These are phyloP conservation scores for Periphyllus acericola DNA, from an alignment of 2,888 invertebrate genomes.

Conservation along the genomic window DNA sequence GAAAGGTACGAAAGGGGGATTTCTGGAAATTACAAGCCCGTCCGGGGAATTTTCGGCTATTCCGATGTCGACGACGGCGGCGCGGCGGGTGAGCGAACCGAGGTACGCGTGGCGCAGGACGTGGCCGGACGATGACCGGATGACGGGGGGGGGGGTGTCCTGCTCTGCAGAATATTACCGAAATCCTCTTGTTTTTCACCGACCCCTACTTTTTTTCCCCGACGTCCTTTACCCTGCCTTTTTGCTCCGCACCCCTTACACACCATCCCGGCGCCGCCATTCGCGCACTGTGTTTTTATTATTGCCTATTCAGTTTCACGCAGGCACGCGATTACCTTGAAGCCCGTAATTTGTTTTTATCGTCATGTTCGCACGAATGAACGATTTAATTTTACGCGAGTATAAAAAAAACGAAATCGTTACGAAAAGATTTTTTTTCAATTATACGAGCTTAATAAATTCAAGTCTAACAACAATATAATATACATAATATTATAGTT, in stretches of 20 bases:
- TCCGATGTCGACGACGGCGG: neutral
- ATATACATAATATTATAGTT: neutral
- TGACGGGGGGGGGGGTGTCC: constrained; percentile 6
- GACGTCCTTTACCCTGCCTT: neutral
- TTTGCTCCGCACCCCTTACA: neutral
- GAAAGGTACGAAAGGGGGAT: constrained; percentile 60
- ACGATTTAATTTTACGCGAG: constrained; percentile 52
- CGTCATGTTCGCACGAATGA: constrained; percentile 52
- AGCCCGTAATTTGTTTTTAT: constrained; percentile 53
- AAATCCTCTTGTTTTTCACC: constrained; percentile 60
- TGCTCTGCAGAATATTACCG: constrained; percentile 49
- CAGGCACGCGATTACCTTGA: constrained; percentile 47
- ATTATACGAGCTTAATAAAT: neutral
- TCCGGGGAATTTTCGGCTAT: constrained; percentile 54
- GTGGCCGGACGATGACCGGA: neutral
- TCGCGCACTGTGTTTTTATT: constrained; percentile 18
- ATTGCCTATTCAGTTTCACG: constrained; percentile 56
- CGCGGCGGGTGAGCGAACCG: neutral
- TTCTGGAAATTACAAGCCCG: constrained; percentile 53
- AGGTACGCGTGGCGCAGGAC: neutral
- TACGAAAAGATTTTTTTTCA: constrained; percentile 17
- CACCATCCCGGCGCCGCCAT: neutral
- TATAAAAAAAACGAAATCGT: constrained; percentile 9
- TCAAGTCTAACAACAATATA: neutral
- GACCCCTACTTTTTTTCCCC: constrained; percentile 30